Evolutionary conservation across 2,797 vertebrate species (phyloP), one percentile per base, ranked within the genome.

Genomic region (Sebastes melanostomus): DNA sequence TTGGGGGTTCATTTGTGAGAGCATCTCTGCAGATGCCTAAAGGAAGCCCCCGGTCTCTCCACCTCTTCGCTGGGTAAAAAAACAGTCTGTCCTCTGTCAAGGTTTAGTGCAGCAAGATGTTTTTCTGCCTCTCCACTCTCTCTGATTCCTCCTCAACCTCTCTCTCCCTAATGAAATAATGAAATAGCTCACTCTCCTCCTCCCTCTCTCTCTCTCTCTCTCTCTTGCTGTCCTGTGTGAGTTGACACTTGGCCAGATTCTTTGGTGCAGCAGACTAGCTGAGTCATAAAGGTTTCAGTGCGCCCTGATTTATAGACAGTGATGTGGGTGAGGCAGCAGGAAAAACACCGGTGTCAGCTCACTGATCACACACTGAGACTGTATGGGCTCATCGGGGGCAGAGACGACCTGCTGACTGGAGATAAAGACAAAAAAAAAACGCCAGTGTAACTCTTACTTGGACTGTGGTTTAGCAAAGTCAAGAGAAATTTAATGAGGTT

Each of bases 251-350:
- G 77, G 90, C 92, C 88, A 89, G 86, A 56, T 73, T 85, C 87
- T 91, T 84, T 94, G 92, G 88, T 92, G 94, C 93, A 94, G 92
- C 87, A 85, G 86, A 65, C 83, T 66, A 70, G 89, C 91, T 93
- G 92, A 94, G 91, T 94, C 94, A 94, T 93, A 91, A 92, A 91
- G 81, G 88, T 86, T 91, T 91, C 88, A 87, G 78, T 25, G 75
- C 8, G 11, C 27, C 66, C 82, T 88, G 91, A 94, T 94, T 95
- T 93, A 95, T 92, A 85, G 93, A 91, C 92, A 78, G 86, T 73
- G 91, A 89, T 82, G 91, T 82, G 86, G 87, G 80, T 82, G 92
- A 91, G 80, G 86, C 86, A 77, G 88, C 80, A 85, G 75, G 75
- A 88, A 90, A 94, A 94, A 87, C 87, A 81, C 78, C 52, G 14